These are phyloP conservation scores for Epinotia brunnichana DNA, from an alignment of 2,888 invertebrate species.

Conservation along the genomic window DNA sequence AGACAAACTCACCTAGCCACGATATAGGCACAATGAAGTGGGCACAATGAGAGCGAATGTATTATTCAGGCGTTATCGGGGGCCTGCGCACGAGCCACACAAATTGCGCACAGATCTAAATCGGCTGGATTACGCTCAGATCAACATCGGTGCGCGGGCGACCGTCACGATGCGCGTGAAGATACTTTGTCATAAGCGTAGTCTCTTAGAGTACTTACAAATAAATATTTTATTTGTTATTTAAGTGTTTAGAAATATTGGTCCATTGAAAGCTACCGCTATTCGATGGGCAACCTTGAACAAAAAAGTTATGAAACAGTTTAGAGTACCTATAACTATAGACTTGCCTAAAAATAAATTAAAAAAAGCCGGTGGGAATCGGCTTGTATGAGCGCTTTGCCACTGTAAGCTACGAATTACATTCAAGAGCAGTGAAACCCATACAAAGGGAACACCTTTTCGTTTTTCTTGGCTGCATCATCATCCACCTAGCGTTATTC, in stretches of 20 bases:
- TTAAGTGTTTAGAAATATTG: background rate
- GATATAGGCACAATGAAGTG: conserved; percentile 57
- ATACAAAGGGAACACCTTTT: too few relatives aligned
- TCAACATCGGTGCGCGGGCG: conserved; percentile 46
- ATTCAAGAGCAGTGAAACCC: too few relatives aligned
- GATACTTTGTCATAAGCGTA: conserved; percentile 36
- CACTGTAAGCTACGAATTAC: too few relatives aligned
- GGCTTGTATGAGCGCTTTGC: too few relatives aligned
- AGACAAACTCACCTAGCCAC: conserved; percentile 28
- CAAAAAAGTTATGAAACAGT: too few relatives aligned
- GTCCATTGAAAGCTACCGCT: background rate
- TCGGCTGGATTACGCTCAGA: conserved; percentile 56
- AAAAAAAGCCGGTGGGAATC: too few relatives aligned
- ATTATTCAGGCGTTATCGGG: conserved; percentile 72
- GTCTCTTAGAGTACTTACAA: background rate
- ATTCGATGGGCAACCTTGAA: too few relatives aligned
- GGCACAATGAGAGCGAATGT: conserved; percentile 69
- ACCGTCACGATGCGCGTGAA: conserved; percentile 48
- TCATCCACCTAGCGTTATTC: too few relatives aligned
- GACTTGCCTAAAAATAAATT: too few relatives aligned
- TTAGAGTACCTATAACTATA: too few relatives aligned
- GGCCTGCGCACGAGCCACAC: conserved; percentile 70
- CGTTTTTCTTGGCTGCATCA: too few relatives aligned
- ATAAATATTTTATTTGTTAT: background rate
- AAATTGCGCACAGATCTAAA: conserved; percentile 70